Evolutionary conservation across 37 sponge, comb jelly and placozoan genomes (phyloP), one percentile per base, ranked within the genome.

Genomic region (Haliclona indistincta): DNA sequence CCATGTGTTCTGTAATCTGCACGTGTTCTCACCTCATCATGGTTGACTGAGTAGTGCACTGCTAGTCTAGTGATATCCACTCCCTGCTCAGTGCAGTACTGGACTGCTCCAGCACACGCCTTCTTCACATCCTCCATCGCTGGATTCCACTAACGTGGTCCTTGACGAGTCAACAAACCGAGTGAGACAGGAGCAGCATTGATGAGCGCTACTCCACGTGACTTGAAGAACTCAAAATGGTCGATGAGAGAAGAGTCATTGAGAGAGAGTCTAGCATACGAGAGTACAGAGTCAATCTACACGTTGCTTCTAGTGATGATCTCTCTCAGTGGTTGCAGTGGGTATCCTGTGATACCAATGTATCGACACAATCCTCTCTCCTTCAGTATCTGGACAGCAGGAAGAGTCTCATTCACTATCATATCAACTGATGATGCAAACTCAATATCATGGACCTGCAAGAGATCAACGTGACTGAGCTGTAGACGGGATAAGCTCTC

Each of bases 291-390:
- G 70, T 97, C 95, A 47, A 97, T 81, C 53, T 86, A 68, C 4
- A 95, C 82, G 1, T 42, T 45, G 39, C 78, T 82, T 1, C 63
- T 44, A 32, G 81, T 73, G 1, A 89, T 44, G 3, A 92, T 52
- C n/a, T 74, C 61, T 54, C 64, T 86, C 23, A 91, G 54, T 10
- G 69, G 49, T 26, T 43, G 56, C 45, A 95, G 23, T 32, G 93
- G 88, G 36, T 97, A 95, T 1, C 99, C 93, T 36, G 99, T 92
- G 40, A 97, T 89, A 0, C 99, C 99, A 39, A 97, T 97, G 41
- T 70, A 83, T 44, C 88, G 73, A 41, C 91, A 86, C 1, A 93
- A 63, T 15, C 99, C 95, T 26, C 28, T 51, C 23, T 89, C 77
- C 47, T 89, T 91, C 32, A 95, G 63, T 61, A 77, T 28, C 68